phyloP scores from a whole-genome alignment of 2,888 invertebrate genomes.

The Linyphia triangularis region DNA sequence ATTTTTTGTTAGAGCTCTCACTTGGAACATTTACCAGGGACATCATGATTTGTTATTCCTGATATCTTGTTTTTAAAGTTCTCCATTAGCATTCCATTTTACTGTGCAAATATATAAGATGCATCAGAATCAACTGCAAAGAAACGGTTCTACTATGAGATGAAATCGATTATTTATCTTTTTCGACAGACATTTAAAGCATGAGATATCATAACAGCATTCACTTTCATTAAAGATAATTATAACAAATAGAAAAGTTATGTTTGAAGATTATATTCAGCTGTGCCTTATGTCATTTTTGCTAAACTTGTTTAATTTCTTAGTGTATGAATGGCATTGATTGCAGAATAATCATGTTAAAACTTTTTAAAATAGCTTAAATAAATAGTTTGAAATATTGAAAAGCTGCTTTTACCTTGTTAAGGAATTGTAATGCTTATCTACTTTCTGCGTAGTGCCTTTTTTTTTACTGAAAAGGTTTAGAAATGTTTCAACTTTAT shows the following conservation, averaged over 20 bases:
- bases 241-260: neutral
- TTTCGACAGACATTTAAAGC: neutral
- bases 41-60: conserved; percentile 41
- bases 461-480: too few species aligned
- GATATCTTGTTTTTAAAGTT: conserved; percentile 5
- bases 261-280: conserved; percentile 12
- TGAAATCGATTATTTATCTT: neutral
- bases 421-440: too few species aligned
- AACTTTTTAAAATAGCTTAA: too few species aligned
- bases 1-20: conserved; percentile 54
- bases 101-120: neutral
- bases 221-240: too few species aligned
- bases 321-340: too few species aligned
- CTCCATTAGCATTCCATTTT: conserved; percentile 26
- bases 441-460: too few species aligned
- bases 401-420: too few species aligned
- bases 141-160: neutral
- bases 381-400: too few species aligned
- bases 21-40: conserved; percentile 42
- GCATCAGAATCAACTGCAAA: conserved; percentile 1
- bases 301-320: conserved; percentile 9
- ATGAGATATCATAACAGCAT: neutral
- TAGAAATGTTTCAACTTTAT: too few species aligned
- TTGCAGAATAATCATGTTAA: too few species aligned
- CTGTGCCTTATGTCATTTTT: conserved; percentile 64